Base-by-base conservation (phyloP, 2,888 invertebrate genomes). In the Tribolium freemani region DNA sequence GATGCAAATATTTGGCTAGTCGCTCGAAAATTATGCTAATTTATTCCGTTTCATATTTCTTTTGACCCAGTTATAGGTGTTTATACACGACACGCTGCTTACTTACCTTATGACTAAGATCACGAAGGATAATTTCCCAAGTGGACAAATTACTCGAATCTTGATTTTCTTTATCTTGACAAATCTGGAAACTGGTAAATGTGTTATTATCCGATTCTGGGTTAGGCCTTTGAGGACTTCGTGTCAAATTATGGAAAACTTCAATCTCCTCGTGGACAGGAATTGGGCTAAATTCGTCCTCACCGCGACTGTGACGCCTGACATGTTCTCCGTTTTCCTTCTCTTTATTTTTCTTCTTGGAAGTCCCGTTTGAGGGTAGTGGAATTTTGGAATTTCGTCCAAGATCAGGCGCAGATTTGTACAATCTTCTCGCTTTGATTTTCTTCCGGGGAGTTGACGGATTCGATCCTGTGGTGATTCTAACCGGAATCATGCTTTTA, bases 231-330 rank as follows among this genome's bases (percentile, higher is more conserved):
- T 83, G 85, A 0, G 92, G 92, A 84, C 92, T 92, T 61, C 92
- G 85, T 75, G 92, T 91, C 56, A 93, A 84, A 80, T 93, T 93
- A 79, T 93, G 92, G 31, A 93, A 85, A 5, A 93, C 90, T 82
- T 93, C 92, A 26, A 93, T 90, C 83, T 91, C 89, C 75, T 90
- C 90, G 77, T 93, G 93, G 4, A 85, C 76, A 1, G 86, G 83
- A 60, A 54, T 9, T 88, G 88, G 76, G 88, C 88, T 9, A 77
- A 76, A 21, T 56, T 58, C 10, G 75, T 78, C 30, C 79, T 67
- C 77, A 10, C 77, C 76, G 50, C 79, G 61, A 53, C 77, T 78
- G 13, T 76, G 79, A 45, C 75, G 75, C 21, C 67, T 61, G 9
- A 50, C 44, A 13, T 50, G 57, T 2, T 20, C 20, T 9, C 30